Evolutionary conservation across 2,113 vertebrate genomes (phyloP).

Genomic region (Empidonax traillii): DNA sequence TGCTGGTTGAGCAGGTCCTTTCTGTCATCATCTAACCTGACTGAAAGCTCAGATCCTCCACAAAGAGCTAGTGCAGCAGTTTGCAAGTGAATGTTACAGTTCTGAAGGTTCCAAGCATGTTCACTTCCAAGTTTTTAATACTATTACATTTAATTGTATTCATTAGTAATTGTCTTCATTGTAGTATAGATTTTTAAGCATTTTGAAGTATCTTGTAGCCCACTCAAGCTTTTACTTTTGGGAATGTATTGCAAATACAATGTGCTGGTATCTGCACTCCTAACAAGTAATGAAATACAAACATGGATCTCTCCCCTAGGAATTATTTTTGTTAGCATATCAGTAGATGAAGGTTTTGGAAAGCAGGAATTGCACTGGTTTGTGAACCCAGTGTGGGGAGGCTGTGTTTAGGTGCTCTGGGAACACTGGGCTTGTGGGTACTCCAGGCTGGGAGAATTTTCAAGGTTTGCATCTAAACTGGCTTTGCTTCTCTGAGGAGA

Average conservation of each 20-base stretch:
- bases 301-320: background rate
- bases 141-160: background rate
- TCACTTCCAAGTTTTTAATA: background rate
- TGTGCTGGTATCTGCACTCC: background rate
- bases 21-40: background rate
- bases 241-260: background rate
- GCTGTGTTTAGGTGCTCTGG: background rate
- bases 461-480: background rate
- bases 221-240: background rate
- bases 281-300: background rate
- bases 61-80: accelerated
- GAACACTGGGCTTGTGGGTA: background rate
- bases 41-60: background rate
- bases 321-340: background rate
- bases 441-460: background rate
- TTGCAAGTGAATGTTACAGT: background rate
- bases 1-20: background rate
- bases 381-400: background rate
- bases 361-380: background rate
- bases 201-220: background rate
- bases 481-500: background rate
- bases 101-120: background rate
- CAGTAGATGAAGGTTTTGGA: background rate
- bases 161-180: background rate
- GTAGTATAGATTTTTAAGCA: background rate